A percentile compares a stretch with the other conserved stretches of the same genome.
Evolutionary conservation across 2,888 invertebrate genomes (phyloP).

Genomic region (Pasiphila rectangulata): DNA sequence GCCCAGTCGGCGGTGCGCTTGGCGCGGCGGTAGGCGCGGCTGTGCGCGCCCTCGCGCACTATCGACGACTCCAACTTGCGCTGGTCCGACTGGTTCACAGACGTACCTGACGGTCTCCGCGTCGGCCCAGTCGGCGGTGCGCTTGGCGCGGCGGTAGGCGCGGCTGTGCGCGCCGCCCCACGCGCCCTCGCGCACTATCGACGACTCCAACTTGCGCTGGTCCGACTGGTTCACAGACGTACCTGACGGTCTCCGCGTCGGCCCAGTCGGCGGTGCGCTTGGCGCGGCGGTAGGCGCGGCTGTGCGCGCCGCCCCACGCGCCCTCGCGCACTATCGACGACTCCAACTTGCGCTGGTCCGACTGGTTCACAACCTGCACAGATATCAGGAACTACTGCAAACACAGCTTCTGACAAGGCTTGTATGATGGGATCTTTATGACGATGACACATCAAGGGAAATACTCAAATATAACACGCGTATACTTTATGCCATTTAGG

Average conservation of each 20-base stretch:
- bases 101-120: too few relatives aligned
- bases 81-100: background rate
- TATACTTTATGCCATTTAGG: too few relatives aligned
- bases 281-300: slow-evolving; percentile 83
- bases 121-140: too few relatives aligned
- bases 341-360: slow-evolving; percentile 83
- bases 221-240: background rate
- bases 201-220: background rate
- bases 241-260: slow-evolving; percentile 85
- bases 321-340: slow-evolving; percentile 80
- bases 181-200: too few relatives aligned
- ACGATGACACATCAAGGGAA: too few relatives aligned
- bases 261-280: slow-evolving; percentile 88
- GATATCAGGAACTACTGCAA: background rate
- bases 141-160: slow-evolving; percentile 85
- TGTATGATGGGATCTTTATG: too few relatives aligned
- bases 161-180: too few relatives aligned
- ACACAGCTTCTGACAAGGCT: too few relatives aligned
- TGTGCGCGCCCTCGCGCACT: too few relatives aligned
- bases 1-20: too few relatives aligned
- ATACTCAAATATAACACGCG: too few relatives aligned
- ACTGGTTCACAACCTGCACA: slow-evolving; percentile 84
- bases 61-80: background rate
- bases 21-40: too few relatives aligned
- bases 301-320: slow-evolving; percentile 82